phyloP scores from a whole-genome alignment of 2,797 vertebrate genomes.

The Gambelia wislizenii region DNA sequence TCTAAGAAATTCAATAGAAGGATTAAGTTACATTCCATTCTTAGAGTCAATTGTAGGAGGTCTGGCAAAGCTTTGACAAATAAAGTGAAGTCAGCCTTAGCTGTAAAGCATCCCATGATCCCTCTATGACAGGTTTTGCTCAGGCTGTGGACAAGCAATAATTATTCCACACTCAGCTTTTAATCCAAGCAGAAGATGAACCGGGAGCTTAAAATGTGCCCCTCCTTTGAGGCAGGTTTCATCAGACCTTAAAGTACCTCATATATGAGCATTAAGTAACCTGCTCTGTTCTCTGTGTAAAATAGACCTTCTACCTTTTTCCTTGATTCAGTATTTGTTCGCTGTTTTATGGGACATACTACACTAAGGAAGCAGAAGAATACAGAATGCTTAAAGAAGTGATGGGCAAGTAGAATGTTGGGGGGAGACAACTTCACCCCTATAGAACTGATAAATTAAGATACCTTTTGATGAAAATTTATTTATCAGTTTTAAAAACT shows the following conservation, averaged over 20 bases:
- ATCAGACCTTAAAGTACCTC: neutral
- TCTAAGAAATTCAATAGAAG: neutral
- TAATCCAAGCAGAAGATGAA: neutral
- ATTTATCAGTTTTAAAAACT: no score
- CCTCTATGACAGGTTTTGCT: neutral
- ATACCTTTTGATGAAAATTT: no score
- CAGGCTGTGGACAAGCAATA: neutral
- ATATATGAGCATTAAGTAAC: neutral
- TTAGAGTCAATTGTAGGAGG: neutral
- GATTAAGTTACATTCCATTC: neutral
- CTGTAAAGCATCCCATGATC: neutral
- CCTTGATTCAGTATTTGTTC: neutral
- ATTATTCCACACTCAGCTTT: neutral
- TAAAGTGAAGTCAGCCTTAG: neutral
- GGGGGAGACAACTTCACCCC: no score
- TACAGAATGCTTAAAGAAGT: neutral
- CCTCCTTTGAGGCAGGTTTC: neutral
- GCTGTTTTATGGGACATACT: neutral
- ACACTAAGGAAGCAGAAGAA: neutral
- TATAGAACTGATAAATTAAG: no score
- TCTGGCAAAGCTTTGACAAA: neutral
- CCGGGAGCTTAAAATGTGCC: neutral
- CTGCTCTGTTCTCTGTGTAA: neutral
- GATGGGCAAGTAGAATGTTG: neutral
- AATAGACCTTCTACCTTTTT: neutral